Evolutionary conservation across 92 coral and sea anemone genomes (phyloP).

Genomic region (Porites lobata): DNA sequence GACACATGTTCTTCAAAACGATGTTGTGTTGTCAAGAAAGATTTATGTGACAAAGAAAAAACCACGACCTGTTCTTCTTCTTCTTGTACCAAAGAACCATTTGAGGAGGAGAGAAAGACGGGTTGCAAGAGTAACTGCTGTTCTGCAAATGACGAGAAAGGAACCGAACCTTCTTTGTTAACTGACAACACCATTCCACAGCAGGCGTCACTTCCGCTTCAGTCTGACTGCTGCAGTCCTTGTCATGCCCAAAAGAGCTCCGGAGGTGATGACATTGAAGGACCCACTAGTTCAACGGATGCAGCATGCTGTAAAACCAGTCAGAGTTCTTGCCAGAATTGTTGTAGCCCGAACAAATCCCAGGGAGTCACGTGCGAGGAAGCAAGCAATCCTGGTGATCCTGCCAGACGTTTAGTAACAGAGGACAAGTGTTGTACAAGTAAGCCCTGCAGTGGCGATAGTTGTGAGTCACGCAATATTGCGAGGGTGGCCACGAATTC

Average conservation of each 20-base stretch:
- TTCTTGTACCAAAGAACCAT: not conserved
- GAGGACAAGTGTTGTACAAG: not conserved
- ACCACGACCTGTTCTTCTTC: not conserved
- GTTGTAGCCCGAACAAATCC: not conserved
- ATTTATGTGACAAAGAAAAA: not conserved
- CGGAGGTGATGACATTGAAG: slow-evolving; percentile 5
- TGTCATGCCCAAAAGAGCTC: slow-evolving; percentile 1
- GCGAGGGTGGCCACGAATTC: not conserved
- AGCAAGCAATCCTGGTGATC: not conserved
- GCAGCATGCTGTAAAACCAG: slow-evolving; percentile 16
- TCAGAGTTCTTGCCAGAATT: slow-evolving; percentile 1
- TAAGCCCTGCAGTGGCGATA: not conserved
- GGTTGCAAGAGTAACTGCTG: slow-evolving; percentile 12
- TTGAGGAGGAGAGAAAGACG: not conserved
- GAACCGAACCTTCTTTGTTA: not conserved
- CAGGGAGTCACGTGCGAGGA: not conserved
- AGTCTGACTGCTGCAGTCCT: slow-evolving; percentile 1
- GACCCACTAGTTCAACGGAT: slow-evolving; percentile 13
- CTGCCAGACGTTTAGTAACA: slow-evolving; percentile 6
- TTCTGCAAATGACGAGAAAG: not conserved
- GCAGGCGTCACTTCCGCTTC: not conserved
- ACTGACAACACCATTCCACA: not conserved
- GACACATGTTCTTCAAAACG: not conserved
- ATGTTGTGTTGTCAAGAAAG: slow-evolving; percentile 13
- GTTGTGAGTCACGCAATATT: slow-evolving; percentile 15